Evolutionary conservation across 2,888 invertebrate species (phyloP), one percentile per base, ranked within the genome.

Genomic region (Drosophila bunnanda): DNA sequence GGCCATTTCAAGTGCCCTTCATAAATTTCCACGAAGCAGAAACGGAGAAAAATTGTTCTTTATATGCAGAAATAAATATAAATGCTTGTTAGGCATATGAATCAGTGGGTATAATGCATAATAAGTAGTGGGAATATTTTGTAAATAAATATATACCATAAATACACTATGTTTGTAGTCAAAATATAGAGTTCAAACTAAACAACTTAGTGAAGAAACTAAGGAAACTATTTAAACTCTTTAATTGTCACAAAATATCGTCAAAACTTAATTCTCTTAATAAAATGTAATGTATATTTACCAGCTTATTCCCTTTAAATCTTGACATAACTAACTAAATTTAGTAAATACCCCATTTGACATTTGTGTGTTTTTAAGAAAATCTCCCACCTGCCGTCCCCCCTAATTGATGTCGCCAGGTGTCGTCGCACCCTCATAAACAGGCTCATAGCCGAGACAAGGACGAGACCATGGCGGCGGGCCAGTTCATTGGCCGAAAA

Each of bases 1-100:
- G 74, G 66, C 66, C 71, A 65, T 72, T 72, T 72, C 34, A 44
- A 72, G 71, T 74, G 65, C 70, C 78, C 73, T 82, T 88, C 82
- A 89, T 85, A 85, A 85, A 89, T 85, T 81, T 77, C 44, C 68
- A 59, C 72, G 34, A 43, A 66, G 52, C 59, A 50, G 39, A 52
- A 65, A 50, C 50, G 55, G 55, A 61, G 55, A 66, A 58, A 76
- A 77, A 55, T 41, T 44, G 41, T 60, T 59, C 58, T 73, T 57
- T 43, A 50, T 65, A 50, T 39, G 20, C 17, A 67, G 55, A 77
- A 76, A 84, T 74, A 78, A 75, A 72, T 70, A 83, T 58, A 79
- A 76, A 81, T 74, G 82, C 71, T 66, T 80, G 74, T 76, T 80
- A 78, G 65, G 60, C 68, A 61, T 67, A 52, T 75, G 34, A 62